Base-by-base conservation (phyloP, 2,113 vertebrate species). In the Colius striatus region DNA sequence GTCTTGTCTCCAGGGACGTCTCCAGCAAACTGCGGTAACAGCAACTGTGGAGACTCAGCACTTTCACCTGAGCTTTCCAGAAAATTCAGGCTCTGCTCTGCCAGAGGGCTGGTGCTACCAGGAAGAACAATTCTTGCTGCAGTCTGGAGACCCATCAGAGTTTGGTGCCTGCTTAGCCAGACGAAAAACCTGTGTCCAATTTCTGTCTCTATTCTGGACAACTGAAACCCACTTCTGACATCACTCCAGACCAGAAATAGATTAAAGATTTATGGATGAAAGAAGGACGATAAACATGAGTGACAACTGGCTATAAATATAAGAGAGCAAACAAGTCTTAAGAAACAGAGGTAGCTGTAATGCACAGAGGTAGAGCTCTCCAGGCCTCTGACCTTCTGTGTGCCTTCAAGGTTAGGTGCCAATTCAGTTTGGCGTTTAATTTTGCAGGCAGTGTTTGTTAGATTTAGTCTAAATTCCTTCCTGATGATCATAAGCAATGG, bases 321-420 rank as follows among this genome's bases (percentile, higher is more conserved):
- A 50, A 62, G 22, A 84, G 20, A 84, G 15, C 8, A 77, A 88
- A 47, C 8, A 73, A 70, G 16, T 66, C 50, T 50, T 50, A n/a
- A 16, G 60, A 71, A 62, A 80, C 3, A 4, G 41, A 84, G 25
- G 58, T 15, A 91, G 12, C 60, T 43, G n/a, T 38, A 67, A 55
- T 17, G 13, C 30, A 32, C 0, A 0, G 16, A 84, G 17, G 13
- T 12, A 41, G 41, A 73, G 38, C 12, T 41, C 38, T 41, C 12
- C 38, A 72, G 36, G 15, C 32, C 45, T 61, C 45, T 53, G 54
- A 36, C 54, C 54, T 60, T 19, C 34, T 3, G 5, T 14, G 25
- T 10, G 53, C n/a, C 16, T 47, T 53, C 36, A 67, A 43, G 36
- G 78, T 48, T 43, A 83, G 43, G 15, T 16, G 16, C 26, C 36